Evolutionary conservation across 2,113 vertebrate species (phyloP), one percentile per base, ranked within the genome.

Genomic region (Erpornis zantholeuca): DNA sequence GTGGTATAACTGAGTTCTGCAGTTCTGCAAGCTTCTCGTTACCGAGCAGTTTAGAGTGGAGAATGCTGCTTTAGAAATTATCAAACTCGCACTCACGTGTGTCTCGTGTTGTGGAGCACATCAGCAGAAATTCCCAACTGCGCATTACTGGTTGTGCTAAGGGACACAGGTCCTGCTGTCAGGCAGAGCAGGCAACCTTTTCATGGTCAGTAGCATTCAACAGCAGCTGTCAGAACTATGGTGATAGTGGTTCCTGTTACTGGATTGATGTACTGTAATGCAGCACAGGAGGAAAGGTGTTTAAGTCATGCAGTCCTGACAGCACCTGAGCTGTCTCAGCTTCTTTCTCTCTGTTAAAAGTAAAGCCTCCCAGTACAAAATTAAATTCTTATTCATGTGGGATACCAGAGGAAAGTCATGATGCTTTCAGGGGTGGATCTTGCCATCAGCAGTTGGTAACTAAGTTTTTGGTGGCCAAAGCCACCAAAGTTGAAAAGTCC

Each of bases 31-130:
- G 59, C 31, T 69, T 40, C 27, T 65, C 76, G 20, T 89, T 94
- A 77, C 72, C 36, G 64, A 81, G 47, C 35, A 72, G 40, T 25
- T 66, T 38, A 8, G 35, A 68, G 10, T 52, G 38, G 49, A 50
- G 54, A n/a, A 47, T 6, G 10, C 69, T 57, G 40, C 54, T 77
- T 81, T 49, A 80, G 76, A 69, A 86, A 49, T 53, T 1, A 22
- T 22, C 15, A 21, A 4, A 38, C 27, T 52, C 1, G 2, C 7
- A 16, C 45, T 90, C 52, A 63, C 0, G 0, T 7, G 22, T 49
- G 9, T 68, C 69, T 93, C 18, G 1, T 25, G 24, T 31, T 31
- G 12, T 36, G 60, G 44, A 65, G 45, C 47, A 15, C 28, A 44
- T 73, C 76, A 86, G 78, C 68, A 79, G 40, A 50, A 88, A 47